Conservation (phyloP, 2,113 vertebrate species). For the Python bivittatus region DNA sequence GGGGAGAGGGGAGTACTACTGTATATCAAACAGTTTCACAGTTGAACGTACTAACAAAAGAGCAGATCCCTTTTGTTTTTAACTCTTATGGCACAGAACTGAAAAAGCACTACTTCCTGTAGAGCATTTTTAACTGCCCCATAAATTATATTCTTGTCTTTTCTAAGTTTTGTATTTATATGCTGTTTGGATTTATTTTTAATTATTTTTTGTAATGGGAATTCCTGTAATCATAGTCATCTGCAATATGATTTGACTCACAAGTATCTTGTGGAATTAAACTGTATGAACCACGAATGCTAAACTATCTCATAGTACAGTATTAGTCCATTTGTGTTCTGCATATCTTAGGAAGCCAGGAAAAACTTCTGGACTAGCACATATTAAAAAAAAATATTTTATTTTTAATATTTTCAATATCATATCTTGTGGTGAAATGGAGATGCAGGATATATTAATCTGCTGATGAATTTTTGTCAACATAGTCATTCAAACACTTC, state of each 20-base stretch:
- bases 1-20: no score
- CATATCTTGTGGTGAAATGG: conserved; percentile 3
- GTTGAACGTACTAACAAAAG: background rate
- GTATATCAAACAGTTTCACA: background rate
- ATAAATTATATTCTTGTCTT: conserved; percentile 15
- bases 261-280: conserved; percentile 32
- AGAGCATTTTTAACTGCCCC: conserved; percentile 17
- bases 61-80: background rate
- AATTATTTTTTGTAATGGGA: conserved; percentile 33
- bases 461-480: background rate
- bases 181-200: conserved; percentile 6
- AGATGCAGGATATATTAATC: accelerated
- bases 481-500: background rate
- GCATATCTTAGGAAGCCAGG: background rate
- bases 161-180: background rate
- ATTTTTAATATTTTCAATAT: background rate
- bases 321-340: background rate
- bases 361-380: background rate
- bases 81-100: background rate
- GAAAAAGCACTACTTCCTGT: conserved; percentile 4
- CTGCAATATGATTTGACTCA: conserved; percentile 14
- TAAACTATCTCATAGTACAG: background rate
- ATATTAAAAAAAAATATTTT: background rate
- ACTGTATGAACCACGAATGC: conserved; percentile 8
- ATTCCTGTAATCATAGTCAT: conserved; percentile 4